These are phyloP conservation scores for Criorhina ranunculi DNA, from an alignment of 2,888 invertebrate genomes.

Conservation along the genomic window DNA sequence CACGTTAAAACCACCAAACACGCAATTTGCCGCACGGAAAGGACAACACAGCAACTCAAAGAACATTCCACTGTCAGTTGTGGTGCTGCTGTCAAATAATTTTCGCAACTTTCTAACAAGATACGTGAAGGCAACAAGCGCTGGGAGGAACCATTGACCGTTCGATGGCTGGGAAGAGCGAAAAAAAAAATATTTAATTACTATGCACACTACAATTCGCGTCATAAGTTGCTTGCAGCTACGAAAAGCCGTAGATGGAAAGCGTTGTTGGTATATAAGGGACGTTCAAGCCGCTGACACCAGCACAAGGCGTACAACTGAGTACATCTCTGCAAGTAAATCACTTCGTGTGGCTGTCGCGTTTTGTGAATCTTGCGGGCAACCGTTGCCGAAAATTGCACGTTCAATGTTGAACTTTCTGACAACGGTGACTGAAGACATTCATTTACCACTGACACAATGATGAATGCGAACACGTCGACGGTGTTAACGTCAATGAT, in stretches of 20 bases:
- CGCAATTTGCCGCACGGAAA: constrained; percentile 54
- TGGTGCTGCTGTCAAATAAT: constrained; percentile 74
- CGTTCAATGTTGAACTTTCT: constrained; percentile 47
- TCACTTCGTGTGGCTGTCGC: constrained; percentile 66
- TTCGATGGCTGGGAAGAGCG: constrained; percentile 19
- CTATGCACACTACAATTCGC: constrained; percentile 68
- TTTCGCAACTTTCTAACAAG: constrained; percentile 70
- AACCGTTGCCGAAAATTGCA: constrained; percentile 66
- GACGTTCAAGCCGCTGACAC: constrained; percentile 43
- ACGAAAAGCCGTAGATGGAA: constrained; percentile 27
- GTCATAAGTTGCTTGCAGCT: constrained; percentile 70
- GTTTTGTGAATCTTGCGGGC: constrained; percentile 46
- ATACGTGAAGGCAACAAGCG: constrained; percentile 43
- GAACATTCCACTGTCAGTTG: constrained; percentile 70
- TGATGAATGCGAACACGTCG: constrained; percentile 72
- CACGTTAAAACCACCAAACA: constrained; percentile 42
- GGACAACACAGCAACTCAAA: constrained; percentile 45
- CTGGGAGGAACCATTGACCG: constrained; percentile 42
- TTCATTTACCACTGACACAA: constrained; percentile 72
- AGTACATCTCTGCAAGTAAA: constrained; percentile 64
- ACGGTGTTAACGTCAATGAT: constrained; percentile 68
- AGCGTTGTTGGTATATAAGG: constrained; percentile 10
- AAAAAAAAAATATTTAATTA: constrained; percentile 62
- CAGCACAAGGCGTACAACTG: constrained; percentile 54
- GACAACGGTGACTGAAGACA: constrained; percentile 43